These are phyloP conservation scores for Apamea sordens DNA, from an alignment of 2,888 invertebrate species.

Conservation along the genomic window DNA sequence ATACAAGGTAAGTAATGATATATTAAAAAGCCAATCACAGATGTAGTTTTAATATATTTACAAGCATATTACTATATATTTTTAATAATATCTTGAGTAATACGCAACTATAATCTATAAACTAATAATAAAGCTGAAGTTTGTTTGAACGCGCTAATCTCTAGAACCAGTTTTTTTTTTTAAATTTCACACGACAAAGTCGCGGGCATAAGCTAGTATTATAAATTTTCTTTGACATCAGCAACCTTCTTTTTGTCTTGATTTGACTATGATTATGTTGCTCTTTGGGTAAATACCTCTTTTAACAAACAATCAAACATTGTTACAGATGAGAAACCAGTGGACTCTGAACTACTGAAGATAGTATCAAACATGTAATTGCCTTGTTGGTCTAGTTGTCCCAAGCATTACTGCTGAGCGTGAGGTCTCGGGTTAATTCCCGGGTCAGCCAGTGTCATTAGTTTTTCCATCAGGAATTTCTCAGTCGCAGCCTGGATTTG, in stretches of 20 bases:
- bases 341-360: conserved; percentile 30
- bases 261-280: not conserved
- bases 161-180: too few species aligned
- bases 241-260: too few species aligned
- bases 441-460: not conserved
- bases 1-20: conserved; percentile 22
- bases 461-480: not conserved
- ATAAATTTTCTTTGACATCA: too few species aligned
- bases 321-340: conserved; percentile 35
- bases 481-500: not conserved
- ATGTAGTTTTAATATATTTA: not conserved
- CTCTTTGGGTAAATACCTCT: not conserved
- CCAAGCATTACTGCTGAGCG: not conserved
- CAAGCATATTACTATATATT: too few species aligned
- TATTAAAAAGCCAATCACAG: not conserved
- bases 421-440: not conserved
- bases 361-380: conserved; percentile 29
- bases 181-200: too few species aligned
- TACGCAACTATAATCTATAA: too few species aligned
- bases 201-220: too few species aligned
- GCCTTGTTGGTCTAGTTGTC: not conserved
- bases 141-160: too few species aligned
- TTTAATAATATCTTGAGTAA: too few species aligned
- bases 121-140: too few species aligned
- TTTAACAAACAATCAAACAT: not conserved